Percentiles rank a stretch among this genome's conserved stretches.
Conservation (phyloP, 2,113 vertebrate species). For the Mus musculus region GRCm39 chr15:17245001-17245500, state of each 20-base stretch:
- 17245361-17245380: conserved; percentile 73
- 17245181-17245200: conserved; percentile 57
- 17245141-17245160: not conserved
- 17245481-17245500: not conserved
- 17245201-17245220: conserved; percentile 63
- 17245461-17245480: not conserved
- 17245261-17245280: conserved; percentile 78
- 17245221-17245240: conserved; percentile 57
- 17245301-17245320: conserved; percentile 70
- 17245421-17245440: conserved; percentile 73
- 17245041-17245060: not conserved
- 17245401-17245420: conserved; percentile 68
- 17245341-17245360: conserved; percentile 79
- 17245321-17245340: conserved; percentile 73
- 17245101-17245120: conserved; percentile 32
- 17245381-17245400: conserved; percentile 73
- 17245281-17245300: conserved; percentile 69
- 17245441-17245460: conserved; percentile 68
- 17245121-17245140: conserved; percentile 33
- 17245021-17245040: not conserved
- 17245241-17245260: conserved; percentile 75
- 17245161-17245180: conserved; percentile 46
- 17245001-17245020: conserved; percentile 1
- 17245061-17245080: not conserved
- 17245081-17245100: not conserved